Evolutionary conservation across 23 tunicate species (phyloP).

Genomic region (Trididemnum clinides): DNA sequence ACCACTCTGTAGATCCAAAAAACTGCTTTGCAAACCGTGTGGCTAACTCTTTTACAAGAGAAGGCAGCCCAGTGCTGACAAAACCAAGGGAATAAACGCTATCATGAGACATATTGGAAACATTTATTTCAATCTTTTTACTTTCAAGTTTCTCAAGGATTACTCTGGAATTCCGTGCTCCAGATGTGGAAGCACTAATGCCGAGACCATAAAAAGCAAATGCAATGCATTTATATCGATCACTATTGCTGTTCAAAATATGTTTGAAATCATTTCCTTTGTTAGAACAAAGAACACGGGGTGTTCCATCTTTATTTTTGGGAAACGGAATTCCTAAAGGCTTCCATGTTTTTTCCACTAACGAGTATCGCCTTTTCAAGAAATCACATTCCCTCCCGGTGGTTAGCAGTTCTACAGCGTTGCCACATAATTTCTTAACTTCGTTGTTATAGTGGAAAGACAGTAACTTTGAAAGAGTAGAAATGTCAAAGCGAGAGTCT

Average conservation of each 20-base stretch:
- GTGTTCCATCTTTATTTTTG: background rate
- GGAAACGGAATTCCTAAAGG: background rate
- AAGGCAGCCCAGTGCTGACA: background rate
- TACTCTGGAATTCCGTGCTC: background rate
- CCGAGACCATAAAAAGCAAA: background rate
- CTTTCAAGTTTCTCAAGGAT: background rate
- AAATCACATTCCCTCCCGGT: background rate
- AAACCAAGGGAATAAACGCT: background rate
- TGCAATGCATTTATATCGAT: background rate
- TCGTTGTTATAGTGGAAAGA: background rate
- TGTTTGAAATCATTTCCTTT: background rate
- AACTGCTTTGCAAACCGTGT: background rate
- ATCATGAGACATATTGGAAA: background rate
- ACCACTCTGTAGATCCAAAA: background rate
- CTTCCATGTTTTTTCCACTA: background rate
- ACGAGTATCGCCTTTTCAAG: background rate
- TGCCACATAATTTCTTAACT: background rate
- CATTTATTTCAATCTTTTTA: background rate
- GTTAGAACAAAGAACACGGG: background rate
- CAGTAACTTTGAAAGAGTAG: background rate
- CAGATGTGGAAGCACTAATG: background rate
- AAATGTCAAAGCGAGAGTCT: slow-evolving; percentile 31
- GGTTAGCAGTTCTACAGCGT: background rate
- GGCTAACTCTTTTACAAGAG: background rate
- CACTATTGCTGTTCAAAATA: background rate